Evolutionary conservation across 2,113 vertebrate species (phyloP), one percentile per base, ranked within the genome.

Genomic region (Agelaius phoeniceus): DNA sequence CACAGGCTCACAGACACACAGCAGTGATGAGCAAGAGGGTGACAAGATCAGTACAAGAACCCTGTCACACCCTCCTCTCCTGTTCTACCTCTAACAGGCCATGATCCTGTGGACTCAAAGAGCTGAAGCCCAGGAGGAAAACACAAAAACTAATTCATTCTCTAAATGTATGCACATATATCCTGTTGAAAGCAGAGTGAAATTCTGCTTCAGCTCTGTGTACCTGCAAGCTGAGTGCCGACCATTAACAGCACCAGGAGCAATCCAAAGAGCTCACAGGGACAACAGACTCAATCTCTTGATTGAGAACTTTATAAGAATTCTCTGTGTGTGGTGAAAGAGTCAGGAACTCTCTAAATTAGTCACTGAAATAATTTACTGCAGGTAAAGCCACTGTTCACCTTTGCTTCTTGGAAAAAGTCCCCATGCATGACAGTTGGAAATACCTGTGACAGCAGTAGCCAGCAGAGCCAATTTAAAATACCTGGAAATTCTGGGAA

Each of bases 351-450:
- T 73, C 35, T 73, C 51, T 58, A 62, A 90, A 89, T 76, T 28
- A 76, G 73, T 48, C 33, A 44, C 62, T 65, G 78, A 76, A 89
- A 74, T 19, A 77, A 55, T 1, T 21, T 27, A 67, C 43, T 90
- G 59, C 81, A 94, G 58, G 65, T 73, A 55, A 93, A 77, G 21
- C 26, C 79, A 71, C 59, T 69, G 61, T 55, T 87, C 73, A 51
- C 49, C 37, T 86, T 72, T 86, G 43, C 62, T 96, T 88, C 91
- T 77, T 82, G 87, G 82, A 84, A 93, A 61, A 48, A 30, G 39
- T 21, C 58, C 54, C 74, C n/a, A 49, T 93, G 77, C 4, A 3
- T 3, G 5, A 87, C 79, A 90, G 79, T 1, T 67, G 76, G 76
- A 79, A 93, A 69, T 26, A 33, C 7, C 11, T 9, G 80, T 12